Conservation (phyloP, 2,113 vertebrate genomes). For the Porphyrio hochstetteri region DNA sequence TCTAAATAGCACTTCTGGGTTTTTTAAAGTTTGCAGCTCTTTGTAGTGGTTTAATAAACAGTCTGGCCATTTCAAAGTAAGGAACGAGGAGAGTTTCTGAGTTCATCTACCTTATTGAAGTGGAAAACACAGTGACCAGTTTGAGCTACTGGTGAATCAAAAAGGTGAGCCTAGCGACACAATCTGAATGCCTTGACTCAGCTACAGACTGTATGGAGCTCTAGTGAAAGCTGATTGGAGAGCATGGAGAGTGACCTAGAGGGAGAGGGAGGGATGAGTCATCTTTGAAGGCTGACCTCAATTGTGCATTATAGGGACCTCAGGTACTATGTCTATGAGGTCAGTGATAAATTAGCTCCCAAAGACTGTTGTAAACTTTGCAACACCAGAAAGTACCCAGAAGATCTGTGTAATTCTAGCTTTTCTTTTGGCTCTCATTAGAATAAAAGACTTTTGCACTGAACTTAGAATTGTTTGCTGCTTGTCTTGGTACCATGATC, state of each 20-base stretch:
- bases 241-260: neutral
- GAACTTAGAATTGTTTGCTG: neutral
- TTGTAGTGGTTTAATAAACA: neutral
- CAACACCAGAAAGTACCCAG: neutral
- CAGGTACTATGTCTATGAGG: rapidly evolving
- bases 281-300: neutral
- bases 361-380: neutral
- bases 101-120: neutral
- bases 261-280: neutral
- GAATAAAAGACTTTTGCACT: neutral
- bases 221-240: neutral
- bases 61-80: neutral
- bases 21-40: neutral
- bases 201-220: neutral
- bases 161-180: neutral
- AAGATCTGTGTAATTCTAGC: neutral
- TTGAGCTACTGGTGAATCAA: neutral
- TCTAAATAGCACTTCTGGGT: neutral
- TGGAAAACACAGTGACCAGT: neutral
- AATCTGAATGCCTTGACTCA: neutral
- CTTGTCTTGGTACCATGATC: rapidly evolving
- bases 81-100: neutral
- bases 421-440: neutral
- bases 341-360: neutral
- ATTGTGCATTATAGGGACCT: neutral